phyloP scores from a whole-genome alignment of 1,140 invertebrate species.

The Drosophila nebulosa region DNA sequence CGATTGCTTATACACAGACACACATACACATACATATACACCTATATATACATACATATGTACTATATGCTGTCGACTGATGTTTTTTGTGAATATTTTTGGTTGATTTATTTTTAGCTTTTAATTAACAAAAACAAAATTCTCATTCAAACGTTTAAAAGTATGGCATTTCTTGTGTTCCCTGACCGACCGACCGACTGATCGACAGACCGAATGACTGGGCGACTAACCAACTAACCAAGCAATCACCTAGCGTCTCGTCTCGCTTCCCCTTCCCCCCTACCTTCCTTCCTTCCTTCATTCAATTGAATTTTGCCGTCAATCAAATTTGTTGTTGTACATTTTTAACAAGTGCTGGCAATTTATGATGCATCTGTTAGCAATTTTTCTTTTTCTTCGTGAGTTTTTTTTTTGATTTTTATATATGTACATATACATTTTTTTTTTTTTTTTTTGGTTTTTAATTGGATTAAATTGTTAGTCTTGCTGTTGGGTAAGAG shows the following conservation, averaged over 20 bases:
- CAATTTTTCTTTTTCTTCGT: background rate
- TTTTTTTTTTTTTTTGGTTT: background rate
- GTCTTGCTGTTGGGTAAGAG: background rate
- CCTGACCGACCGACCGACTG: background rate
- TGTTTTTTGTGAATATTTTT: constrained; percentile 24
- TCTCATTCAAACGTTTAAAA: constrained; percentile 34
- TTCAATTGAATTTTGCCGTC: background rate
- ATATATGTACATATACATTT: no score
- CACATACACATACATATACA: constrained; percentile 11
- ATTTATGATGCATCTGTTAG: constrained; percentile 1
- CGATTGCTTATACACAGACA: constrained; percentile 15
- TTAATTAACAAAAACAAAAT: constrained; percentile 46
- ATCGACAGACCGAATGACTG: background rate
- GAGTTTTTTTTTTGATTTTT: background rate
- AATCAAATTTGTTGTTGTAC: background rate
- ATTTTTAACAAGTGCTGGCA: constrained; percentile 1
- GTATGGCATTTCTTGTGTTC: constrained; percentile 8
- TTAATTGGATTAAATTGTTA: background rate
- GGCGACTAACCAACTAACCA: no score
- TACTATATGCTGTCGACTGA: constrained; percentile 21
- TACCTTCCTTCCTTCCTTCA: background rate
- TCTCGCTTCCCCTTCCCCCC: background rate
- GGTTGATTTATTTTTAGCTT: constrained; percentile 60
- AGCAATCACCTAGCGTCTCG: background rate
- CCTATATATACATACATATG: constrained; percentile 21